Conservation (phyloP, 2,113 vertebrate genomes). For the Paraplagusia blochii region DNA sequence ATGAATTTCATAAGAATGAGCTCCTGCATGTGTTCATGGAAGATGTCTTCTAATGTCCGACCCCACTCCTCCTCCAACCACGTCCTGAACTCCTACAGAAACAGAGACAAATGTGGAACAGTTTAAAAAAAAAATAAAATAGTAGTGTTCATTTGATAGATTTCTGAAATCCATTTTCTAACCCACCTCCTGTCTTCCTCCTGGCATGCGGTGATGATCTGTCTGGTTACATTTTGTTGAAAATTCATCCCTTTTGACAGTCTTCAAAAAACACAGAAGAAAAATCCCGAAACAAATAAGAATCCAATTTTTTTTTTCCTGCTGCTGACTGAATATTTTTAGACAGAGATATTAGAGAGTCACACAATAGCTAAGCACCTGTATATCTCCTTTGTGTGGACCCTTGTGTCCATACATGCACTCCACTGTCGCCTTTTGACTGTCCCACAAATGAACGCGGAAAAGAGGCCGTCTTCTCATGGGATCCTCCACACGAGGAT, state of each 20-base stretch:
- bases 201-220: constrained; percentile 95
- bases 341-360: constrained; percentile 1
- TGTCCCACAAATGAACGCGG: constrained; percentile 91
- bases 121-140: too few species aligned
- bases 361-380: constrained; percentile 70
- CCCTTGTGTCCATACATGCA: constrained; percentile 98
- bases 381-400: constrained; percentile 93
- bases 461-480: constrained; percentile 96
- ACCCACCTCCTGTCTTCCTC: constrained; percentile 92
- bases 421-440: constrained; percentile 86
- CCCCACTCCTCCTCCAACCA: constrained; percentile 98
- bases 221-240: constrained; percentile 98
- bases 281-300: constrained; percentile 23
- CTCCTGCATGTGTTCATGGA: constrained; percentile 98
- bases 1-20: constrained; percentile 99
- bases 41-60: constrained; percentile 95
- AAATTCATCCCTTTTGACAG: constrained; percentile 94
- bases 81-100: constrained; percentile 90
- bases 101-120: constrained; percentile 5
- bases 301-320: neutral
- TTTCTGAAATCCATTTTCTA: neutral
- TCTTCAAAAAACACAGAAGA: constrained; percentile 69
- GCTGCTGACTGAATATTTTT: constrained; percentile 2
- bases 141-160: neutral
- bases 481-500: constrained; percentile 93